phyloP scores from a whole-genome alignment of 2,113 vertebrate genomes.

The Myotis brandtii region DNA sequence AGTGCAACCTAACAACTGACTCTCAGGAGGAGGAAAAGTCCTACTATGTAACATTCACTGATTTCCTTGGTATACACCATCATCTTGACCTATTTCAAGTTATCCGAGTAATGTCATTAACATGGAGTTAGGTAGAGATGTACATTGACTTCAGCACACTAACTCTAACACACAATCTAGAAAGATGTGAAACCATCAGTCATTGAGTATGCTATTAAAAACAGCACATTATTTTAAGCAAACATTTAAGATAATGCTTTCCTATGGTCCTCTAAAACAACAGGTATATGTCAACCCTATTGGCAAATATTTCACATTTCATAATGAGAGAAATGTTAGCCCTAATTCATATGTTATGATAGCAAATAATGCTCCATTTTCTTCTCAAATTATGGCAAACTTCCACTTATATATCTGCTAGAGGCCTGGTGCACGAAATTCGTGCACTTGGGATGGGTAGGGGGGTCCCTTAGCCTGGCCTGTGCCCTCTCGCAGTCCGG shows the following conservation, averaged over 20 bases:
- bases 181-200: neutral
- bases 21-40: neutral
- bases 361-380: neutral
- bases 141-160: fast-evolving
- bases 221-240: neutral
- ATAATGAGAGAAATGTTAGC: neutral
- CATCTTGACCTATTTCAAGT: neutral
- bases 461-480: too few relatives aligned
- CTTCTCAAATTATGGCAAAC: neutral
- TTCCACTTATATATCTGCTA: neutral
- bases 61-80: neutral
- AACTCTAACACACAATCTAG: neutral
- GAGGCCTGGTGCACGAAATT: too few relatives aligned
- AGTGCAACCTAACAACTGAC: neutral
- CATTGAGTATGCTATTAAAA: neutral
- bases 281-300: neutral
- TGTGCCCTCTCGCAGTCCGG: too few relatives aligned
- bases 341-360: neutral
- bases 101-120: neutral
- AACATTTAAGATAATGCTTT: neutral
- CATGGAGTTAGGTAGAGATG: neutral
- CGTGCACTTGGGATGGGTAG: too few relatives aligned
- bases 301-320: neutral
- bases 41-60: neutral
- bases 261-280: neutral